Evolutionary conservation across 30 jellyfish, hydroid and myxozoan genomes (phyloP).

Genomic region (Aurelia coerulea): DNA sequence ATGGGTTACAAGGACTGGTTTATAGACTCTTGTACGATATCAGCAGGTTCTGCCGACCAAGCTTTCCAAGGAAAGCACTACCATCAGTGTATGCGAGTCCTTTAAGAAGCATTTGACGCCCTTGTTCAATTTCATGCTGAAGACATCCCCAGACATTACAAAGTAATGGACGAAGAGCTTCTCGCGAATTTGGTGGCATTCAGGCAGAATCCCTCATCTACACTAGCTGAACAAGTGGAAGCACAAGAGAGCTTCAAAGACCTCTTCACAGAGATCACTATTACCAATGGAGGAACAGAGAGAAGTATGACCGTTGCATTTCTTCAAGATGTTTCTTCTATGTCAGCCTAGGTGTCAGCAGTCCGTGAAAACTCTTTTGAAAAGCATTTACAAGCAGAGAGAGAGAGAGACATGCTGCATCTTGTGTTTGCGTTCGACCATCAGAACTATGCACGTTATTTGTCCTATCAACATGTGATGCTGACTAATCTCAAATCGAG

Average conservation of each 20-base stretch:
- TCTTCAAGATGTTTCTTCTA: not conserved
- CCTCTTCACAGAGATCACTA: not conserved
- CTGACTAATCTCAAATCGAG: not conserved
- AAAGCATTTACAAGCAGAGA: constrained; percentile 1
- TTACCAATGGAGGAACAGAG: not conserved
- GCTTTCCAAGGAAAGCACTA: constrained; percentile 20
- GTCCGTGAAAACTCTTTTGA: constrained; percentile 3
- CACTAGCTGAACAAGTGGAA: not conserved
- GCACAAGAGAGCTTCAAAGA: constrained; percentile 1
- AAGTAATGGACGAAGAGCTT: not conserved
- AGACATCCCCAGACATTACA: not conserved
- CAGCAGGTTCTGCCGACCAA: constrained; percentile 33
- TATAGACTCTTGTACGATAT: constrained; percentile 8
- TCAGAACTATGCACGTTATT: not conserved
- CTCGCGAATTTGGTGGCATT: not conserved
- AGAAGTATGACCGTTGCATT: constrained; percentile 8
- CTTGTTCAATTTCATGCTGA: constrained; percentile 18
- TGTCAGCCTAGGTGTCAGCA: not conserved
- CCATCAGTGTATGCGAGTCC: constrained; percentile 14
- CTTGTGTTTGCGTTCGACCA: not conserved
- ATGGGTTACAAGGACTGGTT: constrained; percentile 11
- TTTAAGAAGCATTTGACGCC: constrained; percentile 30
- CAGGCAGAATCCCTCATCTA: constrained; percentile 6
- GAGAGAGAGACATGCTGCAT: not conserved
- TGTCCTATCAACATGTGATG: constrained; percentile 4